Percentiles rank a stretch among this genome's conserved stretches.
Conservation (phyloP, 1,140 invertebrate species). For the Saccostrea glomerata region DNA sequence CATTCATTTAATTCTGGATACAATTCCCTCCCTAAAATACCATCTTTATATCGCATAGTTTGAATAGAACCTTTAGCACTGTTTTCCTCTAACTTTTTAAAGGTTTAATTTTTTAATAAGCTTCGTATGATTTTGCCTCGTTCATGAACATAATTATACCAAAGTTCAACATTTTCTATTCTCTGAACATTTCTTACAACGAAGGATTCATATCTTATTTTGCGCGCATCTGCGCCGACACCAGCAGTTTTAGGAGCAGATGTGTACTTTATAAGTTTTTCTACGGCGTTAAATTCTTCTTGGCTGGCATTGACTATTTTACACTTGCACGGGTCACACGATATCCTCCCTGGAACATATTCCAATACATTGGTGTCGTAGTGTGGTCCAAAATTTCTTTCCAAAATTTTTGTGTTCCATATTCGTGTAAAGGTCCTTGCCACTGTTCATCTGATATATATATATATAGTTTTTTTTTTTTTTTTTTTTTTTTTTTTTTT, state of each 20-base stretch:
- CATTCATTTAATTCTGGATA: constrained; percentile 62
- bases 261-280: constrained; percentile 14
- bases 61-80: background rate
- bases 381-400: background rate
- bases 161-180: constrained; percentile 54
- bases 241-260: constrained; percentile 27
- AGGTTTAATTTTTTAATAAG: background rate
- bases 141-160: constrained; percentile 40
- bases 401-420: background rate
- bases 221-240: constrained; percentile 29
- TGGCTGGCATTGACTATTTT: background rate
- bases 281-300: background rate
- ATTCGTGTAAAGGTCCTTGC: no score
- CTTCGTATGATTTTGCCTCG: constrained; percentile 32
- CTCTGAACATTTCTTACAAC: constrained; percentile 49
- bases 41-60: background rate
- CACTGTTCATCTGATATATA: no score
- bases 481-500: no score
- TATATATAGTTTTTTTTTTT: no score
- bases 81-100: background rate
- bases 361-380: constrained; percentile 35
- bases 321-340: background rate
- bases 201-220: constrained; percentile 18
- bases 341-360: constrained; percentile 16
- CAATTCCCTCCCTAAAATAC: constrained; percentile 11